These are phyloP conservation scores for Sandelia bainsii DNA, from an alignment of 2,797 vertebrate genomes.

Conservation along the genomic window DNA sequence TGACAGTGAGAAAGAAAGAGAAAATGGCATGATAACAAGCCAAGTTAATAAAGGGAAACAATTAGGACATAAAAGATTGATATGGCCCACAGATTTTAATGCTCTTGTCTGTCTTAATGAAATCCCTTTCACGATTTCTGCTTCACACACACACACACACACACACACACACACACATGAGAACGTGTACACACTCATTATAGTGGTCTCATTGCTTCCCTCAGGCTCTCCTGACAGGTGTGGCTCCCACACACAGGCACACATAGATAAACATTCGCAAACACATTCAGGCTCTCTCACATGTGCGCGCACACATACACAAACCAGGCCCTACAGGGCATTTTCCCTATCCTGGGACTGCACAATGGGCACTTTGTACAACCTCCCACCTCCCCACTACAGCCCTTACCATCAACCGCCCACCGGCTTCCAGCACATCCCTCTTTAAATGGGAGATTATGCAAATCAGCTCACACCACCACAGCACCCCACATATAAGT, in stretches of 20 bases:
- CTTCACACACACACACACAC: slow-evolving; percentile 34
- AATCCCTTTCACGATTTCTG: slow-evolving; percentile 66
- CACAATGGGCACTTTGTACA: slow-evolving; percentile 82
- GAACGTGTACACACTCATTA: slow-evolving; percentile 62
- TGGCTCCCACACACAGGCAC: slow-evolving; percentile 73
- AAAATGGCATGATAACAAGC: slow-evolving; percentile 72
- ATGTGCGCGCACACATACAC: slow-evolving; percentile 44
- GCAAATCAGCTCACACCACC: slow-evolving; percentile 75
- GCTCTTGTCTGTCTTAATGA: slow-evolving; percentile 67
- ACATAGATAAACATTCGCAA: slow-evolving; percentile 44
- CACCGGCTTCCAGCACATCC: slow-evolving; percentile 79
- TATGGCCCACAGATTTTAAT: slow-evolving; percentile 71
- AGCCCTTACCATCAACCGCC: slow-evolving; percentile 68
- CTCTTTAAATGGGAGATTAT: slow-evolving; percentile 84
- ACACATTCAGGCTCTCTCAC: slow-evolving; percentile 30
- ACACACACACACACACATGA: slow-evolving; percentile 37
- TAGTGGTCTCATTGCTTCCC: slow-evolving; percentile 68
- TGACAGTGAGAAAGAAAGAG: slow-evolving; percentile 51
- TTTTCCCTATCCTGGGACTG: slow-evolving; percentile 74
- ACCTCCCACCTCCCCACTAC: slow-evolving; percentile 52
- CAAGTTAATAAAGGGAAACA: slow-evolving; percentile 83
- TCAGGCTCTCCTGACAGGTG: slow-evolving; percentile 81
- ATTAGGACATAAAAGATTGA: slow-evolving; percentile 80
- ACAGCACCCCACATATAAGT: slow-evolving; percentile 73
- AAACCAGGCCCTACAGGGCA: slow-evolving; percentile 74